Conservation (phyloP, 2,113 vertebrate species). For the Ibidorhyncha struthersii region DNA sequence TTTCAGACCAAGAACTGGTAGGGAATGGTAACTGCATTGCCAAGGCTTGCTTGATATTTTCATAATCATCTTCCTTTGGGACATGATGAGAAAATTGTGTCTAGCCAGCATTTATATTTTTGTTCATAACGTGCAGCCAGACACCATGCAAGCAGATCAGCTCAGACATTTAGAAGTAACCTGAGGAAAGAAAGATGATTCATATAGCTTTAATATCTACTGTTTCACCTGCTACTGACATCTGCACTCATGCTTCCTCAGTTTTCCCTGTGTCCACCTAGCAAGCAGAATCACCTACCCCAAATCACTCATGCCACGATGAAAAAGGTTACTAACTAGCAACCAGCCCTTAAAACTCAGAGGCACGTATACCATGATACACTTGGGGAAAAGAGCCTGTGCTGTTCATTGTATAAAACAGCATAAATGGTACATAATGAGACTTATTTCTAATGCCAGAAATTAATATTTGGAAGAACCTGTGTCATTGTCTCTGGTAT, state of each 20-base stretch:
- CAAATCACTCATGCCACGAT: not conserved
- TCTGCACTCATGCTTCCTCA: not conserved
- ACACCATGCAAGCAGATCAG: not conserved
- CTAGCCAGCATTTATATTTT: not conserved
- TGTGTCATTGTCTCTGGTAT: not conserved
- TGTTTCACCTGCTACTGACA: not conserved
- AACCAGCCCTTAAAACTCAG: not conserved
- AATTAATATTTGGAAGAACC: not conserved
- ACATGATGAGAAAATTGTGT: not conserved
- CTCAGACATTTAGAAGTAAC: not conserved
- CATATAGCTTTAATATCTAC: not conserved
- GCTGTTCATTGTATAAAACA: not conserved
- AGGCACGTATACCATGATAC: accelerated
- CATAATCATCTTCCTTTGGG: not conserved
- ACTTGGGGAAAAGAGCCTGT: not conserved
- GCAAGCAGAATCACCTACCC: not conserved
- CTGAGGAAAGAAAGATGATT: not conserved
- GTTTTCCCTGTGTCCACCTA: not conserved
- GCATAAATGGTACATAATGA: not conserved
- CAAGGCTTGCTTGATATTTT: not conserved
- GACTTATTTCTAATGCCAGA: not conserved
- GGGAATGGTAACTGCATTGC: not conserved
- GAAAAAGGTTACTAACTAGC: not conserved
- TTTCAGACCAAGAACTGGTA: not conserved
- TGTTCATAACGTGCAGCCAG: not conserved